A percentile compares a stretch with the other conserved stretches of the same genome.
These are phyloP conservation scores for Armadillidium nasatum DNA, from an alignment of 1,140 invertebrate species.

Conservation along the genomic window DNA sequence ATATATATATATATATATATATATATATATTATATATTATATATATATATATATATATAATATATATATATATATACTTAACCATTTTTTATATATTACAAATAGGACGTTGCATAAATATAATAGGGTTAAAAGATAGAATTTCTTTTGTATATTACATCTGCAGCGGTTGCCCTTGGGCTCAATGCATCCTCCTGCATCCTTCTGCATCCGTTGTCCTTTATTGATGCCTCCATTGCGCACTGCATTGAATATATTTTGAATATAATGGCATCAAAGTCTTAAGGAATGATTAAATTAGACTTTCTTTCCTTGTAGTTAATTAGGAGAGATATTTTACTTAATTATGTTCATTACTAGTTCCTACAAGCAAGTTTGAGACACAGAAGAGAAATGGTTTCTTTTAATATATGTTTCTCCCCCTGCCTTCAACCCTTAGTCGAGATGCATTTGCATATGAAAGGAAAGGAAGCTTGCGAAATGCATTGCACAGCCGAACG, in stretches of 20 bases:
- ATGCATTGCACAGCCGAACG: background rate
- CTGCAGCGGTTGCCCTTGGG: background rate
- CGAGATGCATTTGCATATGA: background rate
- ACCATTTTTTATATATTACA: too few species aligned
- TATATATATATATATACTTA: too few species aligned
- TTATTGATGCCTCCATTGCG: too few species aligned
- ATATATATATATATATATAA: too few species aligned
- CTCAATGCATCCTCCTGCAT: background rate
- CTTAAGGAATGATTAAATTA: too few species aligned
- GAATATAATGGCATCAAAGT: too few species aligned
- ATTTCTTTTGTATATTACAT: background rate
- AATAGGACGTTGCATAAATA: background rate
- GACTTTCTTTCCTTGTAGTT: too few species aligned
- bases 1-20: background rate
- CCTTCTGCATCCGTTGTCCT: too few species aligned
- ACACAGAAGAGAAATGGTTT: background rate
- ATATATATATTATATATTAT: background rate
- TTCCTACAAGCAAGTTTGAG: background rate
- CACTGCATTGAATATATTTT: too few species aligned
- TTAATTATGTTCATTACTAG: too few species aligned
- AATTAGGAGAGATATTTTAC: too few species aligned
- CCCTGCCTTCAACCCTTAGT: background rate
- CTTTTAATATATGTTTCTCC: background rate
- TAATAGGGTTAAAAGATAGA: background rate
- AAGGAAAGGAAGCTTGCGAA: constrained; percentile 4